Percentiles rank a stretch among this genome's conserved stretches.
Conservation (phyloP, 2,113 vertebrate genomes). For the Nerophis lumbriciformis region DNA sequence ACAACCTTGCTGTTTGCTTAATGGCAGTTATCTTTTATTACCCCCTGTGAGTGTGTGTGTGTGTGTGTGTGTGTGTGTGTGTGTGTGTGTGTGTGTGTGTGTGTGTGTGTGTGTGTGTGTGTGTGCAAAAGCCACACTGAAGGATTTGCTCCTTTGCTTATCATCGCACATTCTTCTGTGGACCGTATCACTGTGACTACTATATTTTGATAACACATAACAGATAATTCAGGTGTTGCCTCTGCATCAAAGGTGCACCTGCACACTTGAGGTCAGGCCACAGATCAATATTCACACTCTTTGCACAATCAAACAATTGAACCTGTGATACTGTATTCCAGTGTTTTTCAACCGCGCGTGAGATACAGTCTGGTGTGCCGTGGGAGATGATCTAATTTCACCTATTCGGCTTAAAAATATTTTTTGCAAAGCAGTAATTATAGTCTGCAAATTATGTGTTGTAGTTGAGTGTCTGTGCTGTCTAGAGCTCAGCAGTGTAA, state of each 20-base stretch:
- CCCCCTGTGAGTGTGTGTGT: not conserved
- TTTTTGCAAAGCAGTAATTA: too few species aligned
- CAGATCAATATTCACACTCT: slow-evolving; percentile 20
- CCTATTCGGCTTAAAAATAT: too few species aligned
- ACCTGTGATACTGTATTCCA: slow-evolving; percentile 25
- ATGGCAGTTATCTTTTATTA: slow-evolving; percentile 32
- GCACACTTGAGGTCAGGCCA: slow-evolving; percentile 7
- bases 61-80: slow-evolving; percentile 3
- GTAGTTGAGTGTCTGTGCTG: too few species aligned
- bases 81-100: slow-evolving; percentile 8
- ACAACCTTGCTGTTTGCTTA: slow-evolving; percentile 27
- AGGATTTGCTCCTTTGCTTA: slow-evolving; percentile 9
- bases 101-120: slow-evolving; percentile 7
- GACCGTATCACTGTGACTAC: slow-evolving; percentile 16
- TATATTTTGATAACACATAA: not conserved
- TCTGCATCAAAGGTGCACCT: not conserved
- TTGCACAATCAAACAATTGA: slow-evolving; percentile 4
- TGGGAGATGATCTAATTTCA: too few species aligned
- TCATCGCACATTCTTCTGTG: slow-evolving; percentile 6
- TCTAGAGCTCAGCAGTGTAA: too few species aligned
- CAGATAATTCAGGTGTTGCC: not conserved
- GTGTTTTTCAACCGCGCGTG: too few species aligned
- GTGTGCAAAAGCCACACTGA: not conserved
- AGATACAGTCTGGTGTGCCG: too few species aligned
- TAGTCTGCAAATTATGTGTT: too few species aligned